Evolutionary conservation across 2,797 vertebrate genomes (phyloP), one percentile per base, ranked within the genome.

Genomic region (Coregonus sp.): DNA sequence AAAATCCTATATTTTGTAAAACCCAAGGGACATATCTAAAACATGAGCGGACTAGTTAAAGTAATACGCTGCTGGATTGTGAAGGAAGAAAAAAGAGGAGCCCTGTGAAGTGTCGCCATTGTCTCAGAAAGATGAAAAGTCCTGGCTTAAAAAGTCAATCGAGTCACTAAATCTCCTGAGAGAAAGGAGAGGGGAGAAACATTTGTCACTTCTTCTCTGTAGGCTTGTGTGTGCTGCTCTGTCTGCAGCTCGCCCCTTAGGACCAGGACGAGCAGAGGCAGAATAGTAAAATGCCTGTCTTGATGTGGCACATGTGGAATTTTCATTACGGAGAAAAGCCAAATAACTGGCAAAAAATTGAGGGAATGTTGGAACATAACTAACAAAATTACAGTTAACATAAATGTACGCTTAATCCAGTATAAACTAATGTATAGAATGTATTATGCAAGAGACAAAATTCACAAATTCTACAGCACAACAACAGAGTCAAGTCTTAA

Each of bases 281-380:
- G 86, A 84, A 67, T 84, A 78, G 61, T 61, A 85, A 83, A 84
- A 84, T 78, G 72, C n/a, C 89, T 87, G 83, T 91, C 86, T 7
- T 86, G 80, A 90, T 89, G 88, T 78, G 81, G 81, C 82, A 86
- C 92, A 25, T 25, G 88, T 93, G 93, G 91, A 86, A 91, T 90
- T 91, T 90, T 90, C 91, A 92, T 93, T 89, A 92, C 78, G 75
- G 73, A 70, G 66, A 85, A 73, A 91, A 89, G 82, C 87, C 85
- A 91, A 89, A 47, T 47, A 47, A 47, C 40, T 11, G 7, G 7
- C 40, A 2, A 40, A 37, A 37, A 40, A 40, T 40, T 1, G 6
- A 7, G 37, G 7, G 7, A 11, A 47, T 11, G 9, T 47, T 47
- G 40, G 40, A 47, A 47, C 1, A 11, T 47, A 47, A 11, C 40